These are phyloP conservation scores for Trinectes maculatus DNA, from an alignment of 2,113 vertebrate species.

Conservation along the genomic window DNA sequence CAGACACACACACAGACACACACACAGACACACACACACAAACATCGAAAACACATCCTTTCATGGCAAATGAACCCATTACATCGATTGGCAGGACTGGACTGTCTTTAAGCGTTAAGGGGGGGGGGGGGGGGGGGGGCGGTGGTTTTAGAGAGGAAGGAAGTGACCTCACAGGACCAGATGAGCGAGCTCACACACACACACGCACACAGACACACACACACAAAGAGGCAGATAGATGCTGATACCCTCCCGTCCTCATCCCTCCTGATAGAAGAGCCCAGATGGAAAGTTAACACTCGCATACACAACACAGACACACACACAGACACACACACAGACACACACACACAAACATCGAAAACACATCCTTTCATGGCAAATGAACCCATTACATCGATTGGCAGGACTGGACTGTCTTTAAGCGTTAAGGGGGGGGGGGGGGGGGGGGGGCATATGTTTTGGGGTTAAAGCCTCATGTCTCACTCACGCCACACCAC, in stretches of 20 bases:
- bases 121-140: too few relatives aligned
- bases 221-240: conserved; percentile 22
- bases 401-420: conserved; percentile 56
- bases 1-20: conserved; percentile 11
- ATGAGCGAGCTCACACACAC: conserved; percentile 53
- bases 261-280: conserved; percentile 68
- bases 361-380: conserved; percentile 54
- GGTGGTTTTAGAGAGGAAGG: conserved; percentile 14
- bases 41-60: conserved; percentile 44
- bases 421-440: conserved; percentile 37
- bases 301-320: conserved; percentile 23
- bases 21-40: conserved; percentile 31
- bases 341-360: conserved; percentile 31
- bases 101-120: conserved; percentile 53
- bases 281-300: conserved; percentile 76
- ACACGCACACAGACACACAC: conserved; percentile 21
- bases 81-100: conserved; percentile 57
- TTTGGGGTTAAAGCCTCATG: conserved; percentile 68
- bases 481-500: conserved; percentile 75
- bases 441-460: conserved; percentile 57
- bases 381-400: conserved; percentile 64
- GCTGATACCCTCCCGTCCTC: conserved; percentile 60
- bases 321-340: conserved; percentile 14
- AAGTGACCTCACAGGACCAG: conserved; percentile 68
- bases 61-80: conserved; percentile 64